Evolutionary conservation across 2,797 vertebrate genomes (phyloP).

Genomic region (Malurus leucopterus): DNA sequence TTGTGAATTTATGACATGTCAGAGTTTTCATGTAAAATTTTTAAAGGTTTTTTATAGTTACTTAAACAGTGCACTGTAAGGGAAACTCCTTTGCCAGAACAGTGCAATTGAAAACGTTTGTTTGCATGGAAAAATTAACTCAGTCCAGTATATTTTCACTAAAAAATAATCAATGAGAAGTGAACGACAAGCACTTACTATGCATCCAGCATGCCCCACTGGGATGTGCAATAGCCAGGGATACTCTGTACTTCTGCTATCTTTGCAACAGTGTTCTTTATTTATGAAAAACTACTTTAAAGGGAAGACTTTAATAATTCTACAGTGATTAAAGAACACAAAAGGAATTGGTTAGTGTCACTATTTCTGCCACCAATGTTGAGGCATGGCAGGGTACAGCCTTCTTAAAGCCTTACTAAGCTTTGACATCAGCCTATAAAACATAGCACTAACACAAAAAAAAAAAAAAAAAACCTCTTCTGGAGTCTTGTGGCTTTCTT

Average conservation of each 20-base stretch:
- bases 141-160: background rate
- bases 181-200: background rate
- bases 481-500: background rate
- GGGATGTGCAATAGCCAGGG: slow-evolving; percentile 14
- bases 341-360: background rate
- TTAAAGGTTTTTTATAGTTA: background rate
- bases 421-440: slow-evolving; percentile 19
- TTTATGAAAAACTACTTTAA: background rate
- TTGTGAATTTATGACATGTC: background rate
- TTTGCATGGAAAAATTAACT: background rate
- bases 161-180: slow-evolving; percentile 7
- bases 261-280: background rate
- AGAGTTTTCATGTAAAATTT: background rate
- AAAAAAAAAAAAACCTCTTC: background rate
- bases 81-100: background rate
- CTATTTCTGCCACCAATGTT: background rate
- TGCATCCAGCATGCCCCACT: background rate
- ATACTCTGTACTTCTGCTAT: background rate
- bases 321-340: background rate
- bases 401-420: background rate
- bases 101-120: slow-evolving; percentile 15
- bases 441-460: background rate
- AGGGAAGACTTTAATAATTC: background rate
- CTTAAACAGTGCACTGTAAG: background rate
- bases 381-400: background rate